Base-by-base conservation (phyloP, 2,113 vertebrate species). In the Mirounga angustirostris region DNA sequence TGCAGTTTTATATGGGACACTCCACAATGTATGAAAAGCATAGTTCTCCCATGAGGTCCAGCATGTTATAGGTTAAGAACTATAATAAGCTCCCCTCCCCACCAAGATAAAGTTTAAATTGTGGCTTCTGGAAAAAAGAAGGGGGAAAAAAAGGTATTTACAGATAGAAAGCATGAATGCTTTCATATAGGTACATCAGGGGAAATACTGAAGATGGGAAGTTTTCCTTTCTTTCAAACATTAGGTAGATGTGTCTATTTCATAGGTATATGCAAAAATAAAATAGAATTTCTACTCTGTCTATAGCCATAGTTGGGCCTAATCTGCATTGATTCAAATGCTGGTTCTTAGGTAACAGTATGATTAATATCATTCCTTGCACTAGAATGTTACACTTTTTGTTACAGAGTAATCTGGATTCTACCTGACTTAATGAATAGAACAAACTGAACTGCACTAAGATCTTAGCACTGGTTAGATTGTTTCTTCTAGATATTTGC, bases 381-480 rank as follows among this genome's bases (percentile, higher is more conserved):
- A 21, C 7, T 18, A 79, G 8, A 11, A 40, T 79, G 6, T 71
- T 73, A 40, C 7, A 28, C 10, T 71, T 52, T 76, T 85, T 59
- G 46, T 69, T 61, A 36, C 1, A 52, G 12, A 59, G 2, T 30
- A 79, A 56, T 67, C n/a, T 65, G 46, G 1, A 94, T 71, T 91
- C 33, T 88, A 50, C 28, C 16, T 88, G 91, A 76, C 22, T 65
- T 30, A 28, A 93, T 91, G 65, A 93, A 94, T 65, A 94, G 50
- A 0, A 0, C 71, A 97, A 96, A 98, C 33, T 78, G 91, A 97
- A 93, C 11, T 50, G 78, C 3, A 16, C 15, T 81, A 93, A 93
- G 36, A 52, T 59, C 56, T 59, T 86, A 73, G 24, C 36, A 52
- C 5, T 93, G 9, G 89, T 0, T 43, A 69, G 67, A 92, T 91